Conservation (phyloP, 2,113 vertebrate species). For the Typhlomys cinereus region DNA sequence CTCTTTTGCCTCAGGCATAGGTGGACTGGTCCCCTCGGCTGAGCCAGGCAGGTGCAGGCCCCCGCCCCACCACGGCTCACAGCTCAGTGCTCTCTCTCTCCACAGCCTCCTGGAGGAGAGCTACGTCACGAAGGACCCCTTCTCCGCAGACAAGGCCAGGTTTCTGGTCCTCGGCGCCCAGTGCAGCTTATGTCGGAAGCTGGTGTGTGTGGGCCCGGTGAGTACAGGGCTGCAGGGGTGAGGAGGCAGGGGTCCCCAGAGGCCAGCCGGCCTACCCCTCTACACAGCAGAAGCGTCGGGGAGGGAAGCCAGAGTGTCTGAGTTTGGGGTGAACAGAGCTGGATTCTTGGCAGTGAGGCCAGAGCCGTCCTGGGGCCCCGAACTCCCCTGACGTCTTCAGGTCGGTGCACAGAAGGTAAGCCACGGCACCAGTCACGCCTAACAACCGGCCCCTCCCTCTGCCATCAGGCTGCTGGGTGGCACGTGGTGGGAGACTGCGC, state of each 20-base stretch:
- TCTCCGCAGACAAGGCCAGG: constrained; percentile 87
- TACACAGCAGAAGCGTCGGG: background rate
- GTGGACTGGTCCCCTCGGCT: too few relatives aligned
- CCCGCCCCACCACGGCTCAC: background rate
- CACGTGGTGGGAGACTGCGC: background rate
- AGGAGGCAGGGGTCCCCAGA: background rate
- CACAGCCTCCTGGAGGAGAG: constrained; percentile 91
- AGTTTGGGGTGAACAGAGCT: background rate
- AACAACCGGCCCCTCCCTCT: background rate
- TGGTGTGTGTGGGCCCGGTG: constrained; percentile 90
- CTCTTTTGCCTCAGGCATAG: background rate
- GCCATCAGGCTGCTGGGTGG: background rate
- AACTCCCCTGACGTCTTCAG: background rate
- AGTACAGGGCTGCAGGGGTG: constrained; percentile 43
- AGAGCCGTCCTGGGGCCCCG: background rate
- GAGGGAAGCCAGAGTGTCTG: background rate
- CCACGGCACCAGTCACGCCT: background rate
- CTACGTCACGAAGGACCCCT: constrained; percentile 91
- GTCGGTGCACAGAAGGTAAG: background rate
- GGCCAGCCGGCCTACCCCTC: background rate
- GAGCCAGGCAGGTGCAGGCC: accelerated
- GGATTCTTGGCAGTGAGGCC: background rate
- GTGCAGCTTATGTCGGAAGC: constrained; percentile 87
- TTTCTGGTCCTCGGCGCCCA: constrained; percentile 90
- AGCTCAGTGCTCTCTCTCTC: background rate